Evolutionary conservation across 2,113 vertebrate species (phyloP), one percentile per base, ranked within the genome.

Genomic region (Gambusia affinis): DNA sequence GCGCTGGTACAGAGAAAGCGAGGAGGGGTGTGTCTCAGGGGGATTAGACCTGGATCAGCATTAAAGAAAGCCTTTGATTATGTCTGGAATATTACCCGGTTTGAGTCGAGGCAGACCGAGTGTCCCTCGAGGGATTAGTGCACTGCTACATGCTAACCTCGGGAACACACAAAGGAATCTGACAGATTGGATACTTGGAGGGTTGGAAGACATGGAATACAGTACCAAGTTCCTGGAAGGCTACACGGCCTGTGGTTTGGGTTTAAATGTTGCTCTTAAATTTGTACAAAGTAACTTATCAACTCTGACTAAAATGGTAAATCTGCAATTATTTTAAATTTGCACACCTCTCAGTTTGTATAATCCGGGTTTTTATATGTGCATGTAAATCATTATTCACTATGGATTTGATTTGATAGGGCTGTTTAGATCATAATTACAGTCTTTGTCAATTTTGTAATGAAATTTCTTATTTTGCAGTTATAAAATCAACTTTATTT

Each of bases 1-100:
- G 73, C 42, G 62, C 1, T 8, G 73, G 63, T 68, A 27, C 31
- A 5, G 71, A 60, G 62, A 28, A n/a, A 47, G 8, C 11, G 15
- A 7, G 54, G 30, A 17, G 39, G 64, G 57, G 19, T 17, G 8
- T 6, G 24, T 37, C 37, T 44, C 37, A 12, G 67, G 69, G 73
- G 76, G 79, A 75, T 84, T 81, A 88, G 76, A 37, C 27, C 73
- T 27, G 81, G 69, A 82, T 89, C 83, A 67, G 78, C 84, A 80
- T 78, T 87, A 82, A 89, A 89, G 88, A 88, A 89, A 89, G 72
- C 78, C 87, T 92, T 92, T 92, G 90, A 90, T 92, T 92, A 77
- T 14, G 81, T 84, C 78, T 87, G 78, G 76, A 88, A 86, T 88
- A 89, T 90, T 92, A 89, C 78, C 22, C 85, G 2, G 51, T 73